These are phyloP conservation scores for Latrodectus geometricus DNA, from an alignment of 1,140 invertebrate genomes.

Conservation along the genomic window DNA sequence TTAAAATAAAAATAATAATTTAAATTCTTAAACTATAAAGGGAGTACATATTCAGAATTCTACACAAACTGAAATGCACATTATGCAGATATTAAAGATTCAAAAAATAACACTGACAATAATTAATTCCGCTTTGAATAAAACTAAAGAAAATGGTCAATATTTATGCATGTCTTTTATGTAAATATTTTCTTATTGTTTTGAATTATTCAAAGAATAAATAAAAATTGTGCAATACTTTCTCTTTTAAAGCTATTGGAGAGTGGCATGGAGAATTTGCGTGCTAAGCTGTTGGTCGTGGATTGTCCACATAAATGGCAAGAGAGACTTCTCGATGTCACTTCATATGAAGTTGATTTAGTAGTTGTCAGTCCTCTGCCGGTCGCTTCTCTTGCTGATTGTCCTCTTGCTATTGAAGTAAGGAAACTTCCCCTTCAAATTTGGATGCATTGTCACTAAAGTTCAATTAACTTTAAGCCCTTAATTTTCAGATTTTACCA, in stretches of 20 bases:
- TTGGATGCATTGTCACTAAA: background rate
- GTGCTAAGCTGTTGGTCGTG: constrained; percentile 19
- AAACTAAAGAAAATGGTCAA: too few relatives aligned
- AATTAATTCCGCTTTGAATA: too few relatives aligned
- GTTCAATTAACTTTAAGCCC: background rate
- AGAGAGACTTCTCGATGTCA: constrained; percentile 12
- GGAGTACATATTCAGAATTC: too few relatives aligned
- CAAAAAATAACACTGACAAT: too few relatives aligned
- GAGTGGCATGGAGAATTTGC: constrained; percentile 37
- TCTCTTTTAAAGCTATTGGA: constrained; percentile 11
- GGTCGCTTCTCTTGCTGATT: background rate
- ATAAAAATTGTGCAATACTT: background rate
- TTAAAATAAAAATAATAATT: too few relatives aligned
- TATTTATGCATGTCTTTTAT: too few relatives aligned
- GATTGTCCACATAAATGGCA: constrained; percentile 24
- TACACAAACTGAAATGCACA: too few relatives aligned
- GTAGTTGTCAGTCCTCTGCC: background rate
- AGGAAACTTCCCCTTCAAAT: background rate
- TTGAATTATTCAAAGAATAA: too few relatives aligned
- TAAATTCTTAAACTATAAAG: too few relatives aligned
- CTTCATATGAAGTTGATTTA: constrained; percentile 36
- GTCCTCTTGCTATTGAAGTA: constrained; percentile 50
- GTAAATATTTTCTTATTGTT: too few relatives aligned
- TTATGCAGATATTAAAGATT: too few relatives aligned
- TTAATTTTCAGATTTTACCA: constrained; percentile 4